A percentile compares a stretch with the other conserved stretches of the same genome.
Evolutionary conservation across 1,140 invertebrate genomes (phyloP).

Genomic region (Colletes gigas): DNA sequence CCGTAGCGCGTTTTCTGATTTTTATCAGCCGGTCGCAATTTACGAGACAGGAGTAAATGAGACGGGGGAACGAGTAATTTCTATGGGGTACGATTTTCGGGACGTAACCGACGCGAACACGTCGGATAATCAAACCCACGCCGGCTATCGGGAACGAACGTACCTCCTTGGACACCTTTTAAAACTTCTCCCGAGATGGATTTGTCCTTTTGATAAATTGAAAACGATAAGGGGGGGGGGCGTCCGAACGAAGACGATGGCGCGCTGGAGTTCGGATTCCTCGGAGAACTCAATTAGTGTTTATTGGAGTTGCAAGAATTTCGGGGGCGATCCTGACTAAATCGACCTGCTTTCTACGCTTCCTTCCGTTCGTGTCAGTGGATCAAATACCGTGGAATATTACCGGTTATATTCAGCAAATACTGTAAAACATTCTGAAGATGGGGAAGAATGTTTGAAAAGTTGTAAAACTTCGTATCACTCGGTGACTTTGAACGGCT

Average conservation of each 20-base stretch:
- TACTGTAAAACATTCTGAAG: too few species aligned
- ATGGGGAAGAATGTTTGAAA: too few species aligned
- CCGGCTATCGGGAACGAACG: background rate
- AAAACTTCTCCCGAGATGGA: background rate
- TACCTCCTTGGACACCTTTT: slow-evolving; percentile 9
- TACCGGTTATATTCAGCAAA: too few species aligned
- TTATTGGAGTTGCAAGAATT: background rate
- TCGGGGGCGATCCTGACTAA: too few species aligned
- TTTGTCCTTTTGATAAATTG: slow-evolving; percentile 40
- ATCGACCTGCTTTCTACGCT: too few species aligned
- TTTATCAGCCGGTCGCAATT: slow-evolving; percentile 63
- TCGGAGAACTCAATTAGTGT: slow-evolving; percentile 5
- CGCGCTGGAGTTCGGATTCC: background rate
- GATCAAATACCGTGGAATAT: too few species aligned
- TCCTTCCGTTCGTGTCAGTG: too few species aligned
- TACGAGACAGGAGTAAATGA: slow-evolving; percentile 54
- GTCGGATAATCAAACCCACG: slow-evolving; percentile 22
- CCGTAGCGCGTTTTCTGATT: slow-evolving; percentile 57
- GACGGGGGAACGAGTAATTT: slow-evolving; percentile 57
- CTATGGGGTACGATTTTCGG: slow-evolving; percentile 18
- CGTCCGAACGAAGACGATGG: background rate
- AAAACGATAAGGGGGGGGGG: slow-evolving; percentile 11
- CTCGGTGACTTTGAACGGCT: too few species aligned
- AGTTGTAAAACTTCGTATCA: too few species aligned
- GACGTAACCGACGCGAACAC: slow-evolving; percentile 12